These are phyloP conservation scores for Neoitamus cyanurus DNA, from an alignment of 2,888 invertebrate species.

Conservation along the genomic window DNA sequence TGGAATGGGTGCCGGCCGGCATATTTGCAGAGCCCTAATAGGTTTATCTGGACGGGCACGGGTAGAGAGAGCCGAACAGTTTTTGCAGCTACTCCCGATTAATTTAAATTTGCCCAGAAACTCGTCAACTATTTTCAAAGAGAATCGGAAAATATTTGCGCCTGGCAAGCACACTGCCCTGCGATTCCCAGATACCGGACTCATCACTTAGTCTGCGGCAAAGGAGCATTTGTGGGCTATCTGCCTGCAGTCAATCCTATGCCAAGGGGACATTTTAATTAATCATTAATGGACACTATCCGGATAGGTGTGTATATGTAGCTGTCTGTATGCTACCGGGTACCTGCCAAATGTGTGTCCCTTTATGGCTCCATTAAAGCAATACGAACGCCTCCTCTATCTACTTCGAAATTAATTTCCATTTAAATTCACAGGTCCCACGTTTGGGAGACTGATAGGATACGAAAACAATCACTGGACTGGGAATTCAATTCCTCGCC, in stretches of 20 bases:
- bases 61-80: not conserved
- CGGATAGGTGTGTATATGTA: not conserved
- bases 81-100: not conserved
- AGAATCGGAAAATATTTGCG: conserved; percentile 23
- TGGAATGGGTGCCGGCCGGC: not conserved
- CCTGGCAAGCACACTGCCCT: not conserved
- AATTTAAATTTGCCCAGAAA: not conserved
- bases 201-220: conserved; percentile 18
- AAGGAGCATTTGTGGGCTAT: not conserved
- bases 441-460: conserved; percentile 37
- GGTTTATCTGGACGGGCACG: not conserved
- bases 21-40: not conserved
- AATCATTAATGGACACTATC: conserved; percentile 37
- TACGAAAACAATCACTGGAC: conserved; percentile 33
- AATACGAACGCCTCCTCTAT: conserved; percentile 14
- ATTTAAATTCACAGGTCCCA: conserved; percentile 37
- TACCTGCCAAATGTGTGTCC: not conserved
- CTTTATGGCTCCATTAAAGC: conserved; percentile 28
- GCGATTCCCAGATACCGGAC: not conserved
- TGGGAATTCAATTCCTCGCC: conserved; percentile 25
- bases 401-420: conserved; percentile 40
- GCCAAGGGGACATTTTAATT: conserved; percentile 28
- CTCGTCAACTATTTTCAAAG: conserved; percentile 19
- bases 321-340: not conserved
- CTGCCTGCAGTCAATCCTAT: conserved; percentile 6